phyloP scores from a whole-genome alignment of 2,888 invertebrate species.

The Macrosiphum euphorbiae region DNA sequence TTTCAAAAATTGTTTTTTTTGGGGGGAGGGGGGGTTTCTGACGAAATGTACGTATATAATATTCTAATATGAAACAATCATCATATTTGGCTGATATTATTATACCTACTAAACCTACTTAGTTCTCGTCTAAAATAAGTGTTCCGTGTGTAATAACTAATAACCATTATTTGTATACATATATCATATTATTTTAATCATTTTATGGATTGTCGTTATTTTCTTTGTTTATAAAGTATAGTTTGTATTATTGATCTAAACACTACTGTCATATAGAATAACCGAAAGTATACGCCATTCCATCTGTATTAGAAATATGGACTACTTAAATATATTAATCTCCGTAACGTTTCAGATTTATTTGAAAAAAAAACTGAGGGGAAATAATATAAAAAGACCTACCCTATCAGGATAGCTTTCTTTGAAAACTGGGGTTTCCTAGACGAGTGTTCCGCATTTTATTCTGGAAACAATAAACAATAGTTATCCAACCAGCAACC shows the following conservation, averaged over 20 bases:
- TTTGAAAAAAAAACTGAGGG: conserved; percentile 20
- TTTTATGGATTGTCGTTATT: too few relatives aligned
- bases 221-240: too few relatives aligned
- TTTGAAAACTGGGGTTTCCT: conserved; percentile 46
- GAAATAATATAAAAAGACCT: conserved; percentile 25
- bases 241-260: background rate
- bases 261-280: background rate
- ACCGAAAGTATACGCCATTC: background rate
- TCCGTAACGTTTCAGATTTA: conserved; percentile 8
- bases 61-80: too few relatives aligned
- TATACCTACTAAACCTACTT: too few relatives aligned
- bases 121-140: too few relatives aligned
- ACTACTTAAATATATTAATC: conserved; percentile 55
- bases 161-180: too few relatives aligned
- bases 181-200: too few relatives aligned
- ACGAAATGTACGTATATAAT: too few relatives aligned
- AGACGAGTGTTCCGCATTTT: conserved; percentile 1
- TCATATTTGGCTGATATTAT: too few relatives aligned
- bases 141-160: too few relatives aligned
- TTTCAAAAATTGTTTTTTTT: too few relatives aligned
- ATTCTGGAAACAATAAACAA: conserved; percentile 48
- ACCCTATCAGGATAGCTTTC: conserved; percentile 26
- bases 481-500: conserved; percentile 45
- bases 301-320: conserved; percentile 1
- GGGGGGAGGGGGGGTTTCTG: too few relatives aligned